Conservation (phyloP, 2,113 vertebrate species). For the Polypterus senegalus region DNA sequence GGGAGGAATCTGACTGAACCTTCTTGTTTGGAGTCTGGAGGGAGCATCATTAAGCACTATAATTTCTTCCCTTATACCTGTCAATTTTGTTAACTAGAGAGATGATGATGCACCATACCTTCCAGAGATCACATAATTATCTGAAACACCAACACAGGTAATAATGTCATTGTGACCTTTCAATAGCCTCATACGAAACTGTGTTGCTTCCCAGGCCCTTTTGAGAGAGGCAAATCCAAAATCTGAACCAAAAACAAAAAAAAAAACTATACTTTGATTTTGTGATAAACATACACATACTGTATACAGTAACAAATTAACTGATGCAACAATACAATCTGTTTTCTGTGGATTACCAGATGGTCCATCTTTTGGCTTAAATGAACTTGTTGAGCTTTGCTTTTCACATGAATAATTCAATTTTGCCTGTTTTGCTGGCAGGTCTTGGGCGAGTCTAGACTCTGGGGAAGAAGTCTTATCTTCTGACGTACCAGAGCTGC, state of each 20-base stretch:
- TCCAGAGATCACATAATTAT: conserved; percentile 59
- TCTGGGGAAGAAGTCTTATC: not conserved
- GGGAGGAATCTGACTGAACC: too few relatives aligned
- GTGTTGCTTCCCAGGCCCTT: conserved; percentile 45
- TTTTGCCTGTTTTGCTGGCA: not conserved
- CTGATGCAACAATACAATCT: too few relatives aligned
- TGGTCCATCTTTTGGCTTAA: too few relatives aligned
- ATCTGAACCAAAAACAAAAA: conserved; percentile 25
- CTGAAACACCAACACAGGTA: conserved; percentile 52
- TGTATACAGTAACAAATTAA: too few relatives aligned
- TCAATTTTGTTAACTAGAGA: too few relatives aligned
- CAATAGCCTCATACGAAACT: conserved; percentile 49
- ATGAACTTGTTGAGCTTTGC: too few relatives aligned
- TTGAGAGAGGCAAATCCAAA: conserved; percentile 33
- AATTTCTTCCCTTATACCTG: too few relatives aligned
- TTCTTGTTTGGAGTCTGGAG: too few relatives aligned
- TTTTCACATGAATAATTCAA: not conserved
- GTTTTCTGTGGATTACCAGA: too few relatives aligned
- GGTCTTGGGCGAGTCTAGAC: not conserved
- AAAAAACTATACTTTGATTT: not conserved
- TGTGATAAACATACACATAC: too few relatives aligned
- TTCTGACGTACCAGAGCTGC: too few relatives aligned
- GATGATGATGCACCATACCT: conserved; percentile 34
- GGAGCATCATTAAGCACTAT: too few relatives aligned
- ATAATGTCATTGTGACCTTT: conserved; percentile 62